A percentile compares a stretch with the other conserved stretches of the same genome.
Conservation (phyloP, 2,888 invertebrate genomes). For the Caenorhabditis becei region DNA sequence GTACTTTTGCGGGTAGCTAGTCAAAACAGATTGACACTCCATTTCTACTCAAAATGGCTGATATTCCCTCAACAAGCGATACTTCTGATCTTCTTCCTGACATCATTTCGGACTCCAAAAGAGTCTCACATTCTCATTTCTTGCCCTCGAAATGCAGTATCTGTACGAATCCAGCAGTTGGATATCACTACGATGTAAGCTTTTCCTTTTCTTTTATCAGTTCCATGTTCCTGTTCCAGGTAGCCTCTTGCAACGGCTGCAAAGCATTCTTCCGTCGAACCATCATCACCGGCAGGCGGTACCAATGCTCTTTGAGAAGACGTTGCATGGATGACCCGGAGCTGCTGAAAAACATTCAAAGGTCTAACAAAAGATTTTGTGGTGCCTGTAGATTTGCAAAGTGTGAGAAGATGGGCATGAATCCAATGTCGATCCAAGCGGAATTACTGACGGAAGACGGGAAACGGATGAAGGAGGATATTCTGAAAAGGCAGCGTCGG, state of each 20-base stretch:
- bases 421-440: constrained; percentile 34
- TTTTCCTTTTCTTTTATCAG: no score
- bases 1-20: no score
- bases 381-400: constrained; percentile 40
- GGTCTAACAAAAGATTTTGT: constrained; percentile 14
- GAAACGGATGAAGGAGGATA: constrained; percentile 14
- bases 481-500: neutral
- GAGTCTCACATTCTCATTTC: no score
- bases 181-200: constrained; percentile 68
- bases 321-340: constrained; percentile 31
- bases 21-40: no score
- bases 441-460: constrained; percentile 18
- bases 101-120: no score
- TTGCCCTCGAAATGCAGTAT: constrained; percentile 59
- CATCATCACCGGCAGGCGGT: constrained; percentile 28
- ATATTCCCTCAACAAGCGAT: neutral
- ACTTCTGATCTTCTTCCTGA: constrained; percentile 12
- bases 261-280: constrained; percentile 58
- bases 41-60: no score
- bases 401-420: constrained; percentile 48
- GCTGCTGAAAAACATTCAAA: neutral
- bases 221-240: no score
- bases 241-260: constrained; percentile 65
- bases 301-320: constrained; percentile 15
- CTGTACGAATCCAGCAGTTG: constrained; percentile 65